Evolutionary conservation across 2,113 vertebrate genomes (phyloP).

Genomic region (Baryphthengus martii): DNA sequence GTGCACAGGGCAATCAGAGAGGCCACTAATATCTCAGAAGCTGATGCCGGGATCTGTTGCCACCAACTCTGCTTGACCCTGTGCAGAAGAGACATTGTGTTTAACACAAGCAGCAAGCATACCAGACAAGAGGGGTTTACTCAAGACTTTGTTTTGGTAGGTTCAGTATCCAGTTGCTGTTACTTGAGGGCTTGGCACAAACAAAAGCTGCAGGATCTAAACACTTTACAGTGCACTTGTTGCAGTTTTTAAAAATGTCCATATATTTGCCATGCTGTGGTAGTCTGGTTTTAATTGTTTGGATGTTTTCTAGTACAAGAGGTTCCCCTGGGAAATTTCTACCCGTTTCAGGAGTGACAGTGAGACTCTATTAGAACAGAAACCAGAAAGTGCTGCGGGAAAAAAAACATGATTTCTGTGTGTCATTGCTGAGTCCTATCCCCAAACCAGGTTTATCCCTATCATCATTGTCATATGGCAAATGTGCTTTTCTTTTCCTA

Average conservation of each 20-base stretch:
- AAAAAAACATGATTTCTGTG: not conserved
- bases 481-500: not conserved
- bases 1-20: not conserved
- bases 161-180: not conserved
- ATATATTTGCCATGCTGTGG: not conserved
- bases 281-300: not conserved
- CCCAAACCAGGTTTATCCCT: not conserved
- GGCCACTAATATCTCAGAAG: not conserved
- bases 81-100: not conserved
- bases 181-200: not conserved
- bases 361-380: not conserved
- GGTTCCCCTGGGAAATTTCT: not conserved
- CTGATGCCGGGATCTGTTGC: not conserved
- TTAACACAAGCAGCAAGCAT: not conserved
- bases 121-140: not conserved
- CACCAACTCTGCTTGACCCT: not conserved
- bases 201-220: not conserved
- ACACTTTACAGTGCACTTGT: not conserved
- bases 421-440: not conserved
- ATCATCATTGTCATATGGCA: not conserved
- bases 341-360: not conserved
- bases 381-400: not conserved
- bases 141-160: not conserved
- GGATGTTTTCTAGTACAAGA: not conserved
- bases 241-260: accelerated